Conservation (phyloP, 1,140 invertebrate species). For the Oryzaephilus surinamensis region DNA sequence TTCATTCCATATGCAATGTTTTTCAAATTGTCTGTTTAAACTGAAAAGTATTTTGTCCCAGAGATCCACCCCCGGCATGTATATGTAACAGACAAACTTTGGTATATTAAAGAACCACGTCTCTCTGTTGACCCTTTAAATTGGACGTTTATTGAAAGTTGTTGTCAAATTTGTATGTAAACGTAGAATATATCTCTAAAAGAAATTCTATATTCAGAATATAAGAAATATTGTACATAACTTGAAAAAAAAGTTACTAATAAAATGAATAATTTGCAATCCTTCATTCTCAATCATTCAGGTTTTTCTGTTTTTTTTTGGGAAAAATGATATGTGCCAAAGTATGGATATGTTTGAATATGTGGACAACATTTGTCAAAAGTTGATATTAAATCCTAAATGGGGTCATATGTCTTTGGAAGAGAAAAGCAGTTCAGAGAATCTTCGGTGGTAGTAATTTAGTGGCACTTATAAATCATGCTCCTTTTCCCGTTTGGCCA, state of each 20-base stretch:
- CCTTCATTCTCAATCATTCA: too few relatives aligned
- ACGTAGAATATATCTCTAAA: too few relatives aligned
- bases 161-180: too few relatives aligned
- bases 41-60: conserved; percentile 11
- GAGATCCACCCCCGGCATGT: conserved; percentile 7
- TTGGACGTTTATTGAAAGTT: conserved; percentile 10
- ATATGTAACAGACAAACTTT: conserved; percentile 6
- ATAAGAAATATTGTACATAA: too few relatives aligned
- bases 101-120: conserved; percentile 10
- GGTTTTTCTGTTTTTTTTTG: too few relatives aligned
- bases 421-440: conserved; percentile 5
- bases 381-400: conserved; percentile 11
- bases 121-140: too few relatives aligned
- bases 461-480: conserved; percentile 8
- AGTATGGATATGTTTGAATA: conserved; percentile 4
- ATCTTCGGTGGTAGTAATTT: conserved; percentile 11
- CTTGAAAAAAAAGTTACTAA: too few relatives aligned
- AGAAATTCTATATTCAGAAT: too few relatives aligned
- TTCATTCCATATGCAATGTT: conserved; percentile 16
- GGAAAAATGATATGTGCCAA: too few relatives aligned
- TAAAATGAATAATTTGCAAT: too few relatives aligned
- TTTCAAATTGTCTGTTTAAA: conserved; percentile 12
- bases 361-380: conserved; percentile 10
- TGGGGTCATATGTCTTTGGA: conserved; percentile 11
- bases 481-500: too few relatives aligned